Percentiles rank a stretch among this genome's conserved stretches.
phyloP scores from a whole-genome alignment of 2,888 invertebrate genomes.

The Amphiduros pacificus region DNA sequence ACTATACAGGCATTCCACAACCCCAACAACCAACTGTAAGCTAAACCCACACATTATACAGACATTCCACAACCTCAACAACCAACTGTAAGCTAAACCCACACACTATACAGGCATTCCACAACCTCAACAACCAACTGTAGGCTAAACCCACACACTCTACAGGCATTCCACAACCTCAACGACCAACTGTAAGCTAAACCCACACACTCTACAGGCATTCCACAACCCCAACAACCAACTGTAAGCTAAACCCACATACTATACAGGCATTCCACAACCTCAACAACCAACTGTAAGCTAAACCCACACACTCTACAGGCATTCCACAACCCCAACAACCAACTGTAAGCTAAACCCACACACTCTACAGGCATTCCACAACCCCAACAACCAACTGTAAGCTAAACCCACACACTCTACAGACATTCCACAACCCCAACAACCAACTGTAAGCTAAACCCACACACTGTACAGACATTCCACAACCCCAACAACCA shows the following conservation, averaged over 20 bases:
- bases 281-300: neutral
- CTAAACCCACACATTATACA: too few relatives aligned
- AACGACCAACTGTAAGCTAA: slow-evolving; percentile 1
- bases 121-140: neutral
- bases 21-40: neutral
- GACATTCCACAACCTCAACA: neutral
- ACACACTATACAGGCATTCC: neutral
- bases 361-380: neutral
- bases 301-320: too few relatives aligned
- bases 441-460: neutral
- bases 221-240: neutral
- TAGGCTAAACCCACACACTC: too few relatives aligned
- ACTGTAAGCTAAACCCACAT: too few relatives aligned
- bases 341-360: too few relatives aligned
- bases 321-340: neutral
- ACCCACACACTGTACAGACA: neutral
- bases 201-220: neutral
- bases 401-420: too few relatives aligned
- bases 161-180: neutral
- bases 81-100: too few relatives aligned
- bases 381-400: neutral
- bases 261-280: neutral
- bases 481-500: neutral
- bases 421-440: neutral
- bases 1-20: neutral